Evolutionary conservation across 2,797 vertebrate genomes (phyloP), one percentile per base, ranked within the genome.

Genomic region (Enteromius radiatus): DNA sequence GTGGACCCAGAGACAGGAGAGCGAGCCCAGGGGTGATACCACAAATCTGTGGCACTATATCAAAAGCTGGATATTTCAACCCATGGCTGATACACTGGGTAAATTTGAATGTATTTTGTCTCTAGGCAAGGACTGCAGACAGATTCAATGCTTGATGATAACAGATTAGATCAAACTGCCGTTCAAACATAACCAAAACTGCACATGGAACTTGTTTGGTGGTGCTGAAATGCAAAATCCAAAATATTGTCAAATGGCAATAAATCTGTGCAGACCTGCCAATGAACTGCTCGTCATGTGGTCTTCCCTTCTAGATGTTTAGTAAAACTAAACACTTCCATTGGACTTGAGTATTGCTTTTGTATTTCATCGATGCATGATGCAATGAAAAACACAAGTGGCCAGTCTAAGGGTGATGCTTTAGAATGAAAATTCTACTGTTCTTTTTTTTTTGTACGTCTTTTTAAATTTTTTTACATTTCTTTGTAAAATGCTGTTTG

Each of bases 1-100:
- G 75, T 92, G 0, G 92, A 93, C 79, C 92, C 92, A 0, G 91
- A 93, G 84, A 92, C 91, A 21, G 91, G 92, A 63, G 91, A 93
- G 47, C 73, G 76, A 84, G 89, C 91, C 2, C 87, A 90, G 83
- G 80, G 84, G 31, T 92, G 87, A 91, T 14, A 41, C 7, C 31
- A 23, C 17, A 49, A 15, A 76, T 76, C 36, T 43, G 17, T 81
- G 19, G 12, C n/a, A 41, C 47, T 1, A 28, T n/a, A 43, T 41
- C 11, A 3, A 68, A 28, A 15, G 9, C n/a, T 28, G 38, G 19
- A 43, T 38, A 19, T 59, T 31, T 38, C 36, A 61, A 33, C 11
- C 36, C 38, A 59, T 45, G 36, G 33, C 3, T 75, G 33, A 26
- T 3, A 17, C 3, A 26, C 36, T 68, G 31, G 7, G 8, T 70